Evolutionary conservation across 2,797 vertebrate genomes (phyloP), one percentile per base, ranked within the genome.

Genomic region (Tauraco hartlaubi): DNA sequence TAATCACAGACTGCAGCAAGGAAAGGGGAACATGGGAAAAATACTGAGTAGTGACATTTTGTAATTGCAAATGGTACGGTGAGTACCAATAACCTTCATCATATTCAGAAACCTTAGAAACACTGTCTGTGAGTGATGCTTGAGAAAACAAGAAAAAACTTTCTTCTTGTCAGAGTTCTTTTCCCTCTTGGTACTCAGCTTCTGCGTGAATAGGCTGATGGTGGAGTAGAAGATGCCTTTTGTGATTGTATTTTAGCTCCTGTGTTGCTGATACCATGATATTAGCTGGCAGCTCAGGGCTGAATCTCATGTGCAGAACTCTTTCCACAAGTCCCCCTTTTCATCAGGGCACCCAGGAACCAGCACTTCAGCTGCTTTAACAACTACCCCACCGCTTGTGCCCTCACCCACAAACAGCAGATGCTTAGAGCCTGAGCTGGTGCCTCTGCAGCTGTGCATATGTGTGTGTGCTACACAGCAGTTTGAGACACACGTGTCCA

Each of bases 1-100:
- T 96, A 95, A 97, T 96, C 92, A 88, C 58, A 86, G 73, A 90
- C 51, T 85, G 39, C 87, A 90, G 72, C 31, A 82, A 78, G 39
- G 73, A 90, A 87, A 64, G 51, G 19, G 31, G 68, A 83, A 67
- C 75, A 73, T 21, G 68, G 87, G 62, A 83, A 92, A 95, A 95
- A 85, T 73, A 85, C 82, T 66, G 58, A 75, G n/a, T 67, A 77
- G 58, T 94, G 94, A 90, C 72, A 88, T 90, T 94, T 89, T 86
- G 54, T 93, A 91, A 68, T 92, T 94, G 62, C 39, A 91, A 93
- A 88, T 85, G 21, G n/a, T 85, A 59, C 4, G 2, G n/a, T 72
- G 85, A 80, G 75, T 77, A 58, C 68, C 64, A 82, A 52, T 80
- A 95, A 82, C 48, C 75, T 94, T 81, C 79, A 33, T 80, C 75